phyloP scores from a whole-genome alignment of 2,797 vertebrate species.

The Trachops cirrhosus region DNA sequence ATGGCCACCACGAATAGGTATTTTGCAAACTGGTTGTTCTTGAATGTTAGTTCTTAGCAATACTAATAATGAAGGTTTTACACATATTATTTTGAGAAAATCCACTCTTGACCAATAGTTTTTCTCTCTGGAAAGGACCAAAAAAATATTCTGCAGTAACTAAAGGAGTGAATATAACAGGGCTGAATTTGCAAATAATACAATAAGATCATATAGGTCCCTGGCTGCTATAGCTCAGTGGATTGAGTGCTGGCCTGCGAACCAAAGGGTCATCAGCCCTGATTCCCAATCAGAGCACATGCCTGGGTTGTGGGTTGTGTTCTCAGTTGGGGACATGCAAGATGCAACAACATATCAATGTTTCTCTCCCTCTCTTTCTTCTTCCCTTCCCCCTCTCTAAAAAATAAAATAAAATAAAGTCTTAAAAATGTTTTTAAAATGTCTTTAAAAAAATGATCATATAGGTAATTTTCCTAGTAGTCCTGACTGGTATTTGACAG shows the following conservation, averaged over 20 bases:
- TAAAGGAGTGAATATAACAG: constrained; percentile 8
- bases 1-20: background rate
- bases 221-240: too few relatives aligned
- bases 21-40: constrained; percentile 15
- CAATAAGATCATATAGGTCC: background rate
- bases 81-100: constrained; percentile 18
- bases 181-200: constrained; percentile 26
- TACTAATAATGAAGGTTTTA: background rate
- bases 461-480: background rate
- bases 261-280: too few relatives aligned
- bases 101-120: background rate
- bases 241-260: too few relatives aligned
- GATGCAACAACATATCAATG: too few relatives aligned
- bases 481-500: constrained; percentile 3
- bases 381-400: too few relatives aligned
- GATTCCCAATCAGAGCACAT: too few relatives aligned
- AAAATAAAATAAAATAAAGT: too few relatives aligned
- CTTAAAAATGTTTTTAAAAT: too few relatives aligned
- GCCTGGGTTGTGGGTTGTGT: too few relatives aligned
- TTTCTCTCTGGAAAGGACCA: background rate
- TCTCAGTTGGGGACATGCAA: too few relatives aligned
- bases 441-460: background rate
- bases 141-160: background rate
- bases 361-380: too few relatives aligned
- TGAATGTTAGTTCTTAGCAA: background rate